Percentiles rank a stretch among this genome's conserved stretches.
phyloP scores from a whole-genome alignment of 2,797 vertebrate species.

The Crocidura indochinensis region DNA sequence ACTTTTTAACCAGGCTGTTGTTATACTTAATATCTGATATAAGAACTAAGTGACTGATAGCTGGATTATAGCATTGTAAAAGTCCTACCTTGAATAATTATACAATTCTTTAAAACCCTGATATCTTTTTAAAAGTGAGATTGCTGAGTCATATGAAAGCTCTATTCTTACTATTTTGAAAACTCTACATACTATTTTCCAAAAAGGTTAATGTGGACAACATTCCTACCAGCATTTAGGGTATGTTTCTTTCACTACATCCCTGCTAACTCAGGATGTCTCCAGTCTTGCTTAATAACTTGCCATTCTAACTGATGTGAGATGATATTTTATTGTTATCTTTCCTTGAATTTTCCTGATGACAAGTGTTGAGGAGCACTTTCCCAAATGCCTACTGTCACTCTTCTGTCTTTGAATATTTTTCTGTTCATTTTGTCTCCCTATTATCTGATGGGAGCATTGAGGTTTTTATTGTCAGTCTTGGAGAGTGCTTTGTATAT shows the following conservation, averaged over 20 bases:
- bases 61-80: neutral
- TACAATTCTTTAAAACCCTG: neutral
- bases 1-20: constrained; percentile 27
- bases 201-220: no score
- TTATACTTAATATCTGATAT: constrained; percentile 1
- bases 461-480: neutral
- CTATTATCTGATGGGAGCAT: neutral
- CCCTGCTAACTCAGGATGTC: no score
- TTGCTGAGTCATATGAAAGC: no score
- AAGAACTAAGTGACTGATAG: neutral
- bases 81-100: constrained; percentile 15
- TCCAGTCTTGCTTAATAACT: no score
- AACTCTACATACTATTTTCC: no score
- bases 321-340: no score
- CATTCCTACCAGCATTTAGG: no score
- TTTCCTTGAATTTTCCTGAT: neutral
- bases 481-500: neutral
- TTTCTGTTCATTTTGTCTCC: neutral
- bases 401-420: neutral
- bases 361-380: neutral
- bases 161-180: no score
- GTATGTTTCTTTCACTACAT: no score
- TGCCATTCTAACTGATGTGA: no score
- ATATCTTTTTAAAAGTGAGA: constrained; percentile 3
- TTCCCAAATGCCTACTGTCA: neutral